Conservation (phyloP, 2,797 vertebrate genomes). For the Dicrostonyx torquatus region DNA sequence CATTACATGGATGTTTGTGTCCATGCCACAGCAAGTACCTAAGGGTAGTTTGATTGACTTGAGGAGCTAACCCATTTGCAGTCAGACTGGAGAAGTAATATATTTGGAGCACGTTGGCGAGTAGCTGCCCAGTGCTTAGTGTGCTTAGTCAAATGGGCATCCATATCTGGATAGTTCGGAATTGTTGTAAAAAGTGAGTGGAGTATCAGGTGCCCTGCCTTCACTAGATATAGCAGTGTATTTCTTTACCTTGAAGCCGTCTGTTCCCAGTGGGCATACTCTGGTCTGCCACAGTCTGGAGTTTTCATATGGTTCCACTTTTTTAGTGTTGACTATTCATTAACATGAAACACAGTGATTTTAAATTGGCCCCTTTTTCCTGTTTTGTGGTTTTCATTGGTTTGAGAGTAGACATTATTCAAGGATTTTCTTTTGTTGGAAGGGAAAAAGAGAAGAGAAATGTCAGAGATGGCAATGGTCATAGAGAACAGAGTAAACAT, state of each 20-base stretch:
- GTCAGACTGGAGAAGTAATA: not conserved
- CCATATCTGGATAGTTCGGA: conserved; percentile 30
- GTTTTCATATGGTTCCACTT: conserved; percentile 72
- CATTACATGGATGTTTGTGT: conserved; percentile 3
- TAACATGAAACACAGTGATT: conserved; percentile 64
- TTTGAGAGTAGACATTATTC: conserved; percentile 49
- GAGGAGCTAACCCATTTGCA: not conserved
- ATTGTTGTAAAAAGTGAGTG: conserved; percentile 34
- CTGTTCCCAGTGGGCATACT: not conserved
- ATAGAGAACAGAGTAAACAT: conserved; percentile 51
- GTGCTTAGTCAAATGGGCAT: not conserved
- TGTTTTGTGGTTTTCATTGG: conserved; percentile 64
- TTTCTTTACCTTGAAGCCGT: not conserved
- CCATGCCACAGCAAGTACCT: not conserved
- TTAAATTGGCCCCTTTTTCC: conserved; percentile 41
- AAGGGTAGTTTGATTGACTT: conserved; percentile 21
- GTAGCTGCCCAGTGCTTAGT: not conserved
- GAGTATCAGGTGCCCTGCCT: not conserved
- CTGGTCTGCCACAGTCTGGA: not conserved
- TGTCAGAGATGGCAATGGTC: not conserved
- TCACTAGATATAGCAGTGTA: not conserved
- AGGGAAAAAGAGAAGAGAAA: conserved; percentile 1
- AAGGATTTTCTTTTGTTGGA: conserved; percentile 59
- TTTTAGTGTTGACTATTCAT: conserved; percentile 64
- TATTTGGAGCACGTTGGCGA: not conserved